Evolutionary conservation across 2,888 invertebrate genomes (phyloP), one percentile per base, ranked within the genome.

Genomic region (Ecliptopera silaceata): DNA sequence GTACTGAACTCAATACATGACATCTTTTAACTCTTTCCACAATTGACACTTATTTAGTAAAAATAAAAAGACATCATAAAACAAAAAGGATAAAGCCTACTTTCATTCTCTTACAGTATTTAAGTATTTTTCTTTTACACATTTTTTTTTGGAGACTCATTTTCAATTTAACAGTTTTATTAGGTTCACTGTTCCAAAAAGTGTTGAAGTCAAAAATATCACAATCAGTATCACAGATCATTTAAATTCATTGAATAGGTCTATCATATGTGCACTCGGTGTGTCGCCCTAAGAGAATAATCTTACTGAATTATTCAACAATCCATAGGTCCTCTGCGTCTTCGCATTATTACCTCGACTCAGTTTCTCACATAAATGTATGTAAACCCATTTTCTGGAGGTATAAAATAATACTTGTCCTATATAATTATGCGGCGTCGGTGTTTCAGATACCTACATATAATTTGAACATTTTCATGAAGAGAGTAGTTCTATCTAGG

Each of bases 281-380:
- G 72, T 78, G 79, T 79, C 80, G 75, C 75, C 67, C 69, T 68
- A 68, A 68, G 66, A 73, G 68, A 71, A 75, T 77, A 74, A 79
- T 74, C 69, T 64, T 69, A 59, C 70, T 86, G 85, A 86, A 87
- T 87, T 69, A 87, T 87, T 84, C 86, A 86, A 73, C 69, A 67
- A 68, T 70, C 66, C 69, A 66, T 68, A 75, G 70, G 69, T 72
- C 74, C 72, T 42, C 26, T 68, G 56, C 63, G 64, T 53, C 70
- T 69, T 68, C 62, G 67, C 61, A 56, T 68, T 67, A 48, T 26
- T 47, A 59, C 51, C 44, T 59, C 59, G 51, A 38, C 52, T 59
- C 56, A 49, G 61, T 49, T 56, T 56, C 52, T 41, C 43, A 56
- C 29, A 49, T 43, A 53, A 51, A 56, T 52, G 55, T 59, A 56